Conservation (phyloP, 2,797 vertebrate species). For the Smutsia temminckii region DNA sequence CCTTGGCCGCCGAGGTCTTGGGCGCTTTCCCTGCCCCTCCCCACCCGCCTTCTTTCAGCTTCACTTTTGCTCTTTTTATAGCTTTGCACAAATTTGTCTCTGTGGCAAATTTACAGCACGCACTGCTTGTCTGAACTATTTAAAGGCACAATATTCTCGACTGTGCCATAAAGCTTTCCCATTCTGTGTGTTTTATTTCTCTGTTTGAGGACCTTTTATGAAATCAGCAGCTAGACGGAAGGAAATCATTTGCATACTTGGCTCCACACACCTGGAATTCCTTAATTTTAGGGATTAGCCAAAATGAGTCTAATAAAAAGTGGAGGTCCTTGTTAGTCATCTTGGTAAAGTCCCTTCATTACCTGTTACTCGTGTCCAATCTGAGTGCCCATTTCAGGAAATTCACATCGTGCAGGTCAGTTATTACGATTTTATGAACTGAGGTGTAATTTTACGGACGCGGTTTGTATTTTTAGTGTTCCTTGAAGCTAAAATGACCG, state of each 20-base stretch:
- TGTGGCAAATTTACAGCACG: slow-evolving; percentile 80
- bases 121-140: slow-evolving; percentile 79
- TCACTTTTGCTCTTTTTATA: slow-evolving; percentile 81
- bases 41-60: slow-evolving; percentile 62
- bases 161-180: slow-evolving; percentile 79
- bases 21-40: not conserved
- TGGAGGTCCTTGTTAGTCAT: slow-evolving; percentile 86
- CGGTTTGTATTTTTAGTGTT: slow-evolving; percentile 83
- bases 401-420: slow-evolving; percentile 83
- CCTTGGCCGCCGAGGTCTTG: not conserved
- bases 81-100: slow-evolving; percentile 84
- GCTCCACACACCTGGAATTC: slow-evolving; percentile 88
- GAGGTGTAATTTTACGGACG: slow-evolving; percentile 85
- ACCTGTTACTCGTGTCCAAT: slow-evolving; percentile 82
- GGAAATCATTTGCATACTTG: slow-evolving; percentile 89
- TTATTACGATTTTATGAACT: slow-evolving; percentile 85
- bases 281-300: slow-evolving; percentile 88
- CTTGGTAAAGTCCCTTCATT: slow-evolving; percentile 86
- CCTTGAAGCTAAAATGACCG: slow-evolving; percentile 79
- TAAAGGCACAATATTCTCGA: slow-evolving; percentile 82
- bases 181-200: slow-evolving; percentile 83
- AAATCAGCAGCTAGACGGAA: slow-evolving; percentile 85
- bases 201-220: slow-evolving; percentile 84
- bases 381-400: slow-evolving; percentile 81
- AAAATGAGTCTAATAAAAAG: slow-evolving; percentile 88